phyloP scores from a whole-genome alignment of 2,797 vertebrate species.

The Carcharodon carcharias region DNA sequence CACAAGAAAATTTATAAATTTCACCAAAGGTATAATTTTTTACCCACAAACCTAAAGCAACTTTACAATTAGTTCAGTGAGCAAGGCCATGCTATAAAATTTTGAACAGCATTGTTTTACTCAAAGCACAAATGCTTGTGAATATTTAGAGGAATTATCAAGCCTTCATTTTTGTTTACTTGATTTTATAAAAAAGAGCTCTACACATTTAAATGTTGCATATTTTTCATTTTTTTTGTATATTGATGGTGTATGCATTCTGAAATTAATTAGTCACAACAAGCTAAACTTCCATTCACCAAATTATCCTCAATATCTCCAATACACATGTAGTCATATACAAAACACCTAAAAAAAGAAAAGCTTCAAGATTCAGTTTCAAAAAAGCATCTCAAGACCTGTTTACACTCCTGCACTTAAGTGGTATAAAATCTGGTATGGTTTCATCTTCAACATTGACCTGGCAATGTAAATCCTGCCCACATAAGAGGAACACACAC shows the following conservation, averaged over 20 bases:
- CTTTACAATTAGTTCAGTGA: constrained; percentile 4
- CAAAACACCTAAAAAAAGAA: not conserved
- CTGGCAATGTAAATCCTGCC: not conserved
- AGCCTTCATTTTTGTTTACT: not conserved
- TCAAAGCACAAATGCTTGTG: not conserved
- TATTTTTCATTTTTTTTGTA: not conserved
- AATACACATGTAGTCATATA: not conserved
- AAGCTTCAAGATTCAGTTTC: not conserved
- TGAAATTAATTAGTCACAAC: not conserved
- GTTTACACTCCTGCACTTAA: not conserved
- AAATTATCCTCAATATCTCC: not conserved
- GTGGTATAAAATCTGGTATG: not conserved
- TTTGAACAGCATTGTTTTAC: not conserved
- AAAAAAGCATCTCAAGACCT: not conserved
- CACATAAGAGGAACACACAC: not conserved
- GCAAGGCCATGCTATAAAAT: not conserved
- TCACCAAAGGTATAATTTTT: not conserved
- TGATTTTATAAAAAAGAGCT: not conserved
- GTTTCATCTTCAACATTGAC: not conserved
- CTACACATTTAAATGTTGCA: not conserved
- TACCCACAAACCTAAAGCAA: constrained; percentile 23
- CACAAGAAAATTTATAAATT: not conserved
- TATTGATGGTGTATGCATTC: not conserved
- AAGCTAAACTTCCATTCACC: not conserved
- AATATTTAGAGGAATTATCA: not conserved